Evolutionary conservation across 2,888 invertebrate genomes (phyloP).

Genomic region (Eulithis prunata): DNA sequence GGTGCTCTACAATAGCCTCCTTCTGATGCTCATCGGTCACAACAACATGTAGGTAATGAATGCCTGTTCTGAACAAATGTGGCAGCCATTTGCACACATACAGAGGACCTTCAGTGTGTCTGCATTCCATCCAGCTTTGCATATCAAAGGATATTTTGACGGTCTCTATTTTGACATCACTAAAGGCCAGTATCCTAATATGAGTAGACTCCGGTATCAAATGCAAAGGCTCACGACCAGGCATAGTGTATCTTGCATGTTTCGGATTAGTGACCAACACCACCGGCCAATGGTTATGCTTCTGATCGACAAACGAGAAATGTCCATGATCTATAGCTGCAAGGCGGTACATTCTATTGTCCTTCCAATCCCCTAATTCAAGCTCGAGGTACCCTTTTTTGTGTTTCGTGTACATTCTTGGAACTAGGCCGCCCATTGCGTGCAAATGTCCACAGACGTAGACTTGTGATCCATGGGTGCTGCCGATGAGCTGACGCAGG

Average conservation of each 20-base stretch:
- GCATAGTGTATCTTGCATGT: slow-evolving; percentile 89
- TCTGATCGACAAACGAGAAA: slow-evolving; percentile 92
- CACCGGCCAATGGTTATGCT: slow-evolving; percentile 91
- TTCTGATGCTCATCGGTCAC: slow-evolving; percentile 85
- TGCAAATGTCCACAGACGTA: slow-evolving; percentile 97
- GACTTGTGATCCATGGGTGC: slow-evolving; percentile 85
- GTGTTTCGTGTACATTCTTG: slow-evolving; percentile 94
- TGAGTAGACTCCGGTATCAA: slow-evolving; percentile 89
- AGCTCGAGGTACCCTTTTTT: slow-evolving; percentile 92
- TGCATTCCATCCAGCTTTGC: slow-evolving; percentile 86
- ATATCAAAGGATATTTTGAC: slow-evolving; percentile 89
- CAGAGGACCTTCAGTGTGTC: slow-evolving; percentile 86
- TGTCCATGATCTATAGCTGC: slow-evolving; percentile 95
- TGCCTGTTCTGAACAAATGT: slow-evolving; percentile 84
- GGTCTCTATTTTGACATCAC: slow-evolving; percentile 84
- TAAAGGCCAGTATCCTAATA: slow-evolving; percentile 92
- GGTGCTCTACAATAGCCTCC: slow-evolving; percentile 84
- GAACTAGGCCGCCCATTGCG: slow-evolving; percentile 90
- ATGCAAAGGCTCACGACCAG: slow-evolving; percentile 88
- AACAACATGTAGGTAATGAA: slow-evolving; percentile 87
- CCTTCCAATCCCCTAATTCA: slow-evolving; percentile 97
- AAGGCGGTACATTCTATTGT: slow-evolving; percentile 92
- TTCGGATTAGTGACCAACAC: slow-evolving; percentile 96
- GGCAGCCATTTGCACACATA: slow-evolving; percentile 91
- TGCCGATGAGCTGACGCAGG: slow-evolving; percentile 84